Conservation (phyloP, 2,888 invertebrate genomes). For the Ischnus inquisitorius region DNA sequence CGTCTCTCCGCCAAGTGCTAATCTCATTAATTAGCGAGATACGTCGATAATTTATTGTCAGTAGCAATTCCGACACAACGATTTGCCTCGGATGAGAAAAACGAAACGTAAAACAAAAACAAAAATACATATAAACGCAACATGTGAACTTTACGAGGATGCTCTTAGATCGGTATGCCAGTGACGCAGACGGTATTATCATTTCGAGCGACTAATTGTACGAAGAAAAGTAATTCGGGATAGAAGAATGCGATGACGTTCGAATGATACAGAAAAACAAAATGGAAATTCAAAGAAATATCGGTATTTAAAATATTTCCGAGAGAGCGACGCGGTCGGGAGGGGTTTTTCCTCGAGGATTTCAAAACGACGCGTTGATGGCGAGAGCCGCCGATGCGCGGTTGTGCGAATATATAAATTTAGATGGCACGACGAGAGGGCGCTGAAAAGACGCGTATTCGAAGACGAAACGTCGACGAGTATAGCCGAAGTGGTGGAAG, state of each 20-base stretch:
- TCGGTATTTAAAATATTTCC: background rate
- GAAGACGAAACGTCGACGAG: constrained; percentile 24
- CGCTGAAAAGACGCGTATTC: constrained; percentile 11
- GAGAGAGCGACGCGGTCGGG: background rate
- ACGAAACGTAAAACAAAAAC: too few relatives aligned
- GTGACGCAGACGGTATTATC: background rate
- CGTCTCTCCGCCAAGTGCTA: background rate
- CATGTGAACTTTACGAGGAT: background rate
- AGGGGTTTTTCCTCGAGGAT: background rate
- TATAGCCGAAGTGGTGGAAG: background rate
- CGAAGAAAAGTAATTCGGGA: background rate
- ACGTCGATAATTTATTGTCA: constrained; percentile 30
- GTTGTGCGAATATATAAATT: constrained; percentile 5
- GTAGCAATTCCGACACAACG: constrained; percentile 5
- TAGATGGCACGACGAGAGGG: background rate
- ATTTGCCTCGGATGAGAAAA: constrained; percentile 3
- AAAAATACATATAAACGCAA: too few relatives aligned
- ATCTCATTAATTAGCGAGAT: constrained; percentile 49
- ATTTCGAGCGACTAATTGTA: background rate
- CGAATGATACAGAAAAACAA: background rate
- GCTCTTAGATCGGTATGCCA: background rate
- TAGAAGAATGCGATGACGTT: background rate
- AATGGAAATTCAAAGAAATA: background rate
- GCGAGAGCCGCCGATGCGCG: background rate
- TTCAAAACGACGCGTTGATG: background rate